Evolutionary conservation across 1,140 invertebrate genomes (phyloP).

Genomic region (Drusus annulatus): DNA sequence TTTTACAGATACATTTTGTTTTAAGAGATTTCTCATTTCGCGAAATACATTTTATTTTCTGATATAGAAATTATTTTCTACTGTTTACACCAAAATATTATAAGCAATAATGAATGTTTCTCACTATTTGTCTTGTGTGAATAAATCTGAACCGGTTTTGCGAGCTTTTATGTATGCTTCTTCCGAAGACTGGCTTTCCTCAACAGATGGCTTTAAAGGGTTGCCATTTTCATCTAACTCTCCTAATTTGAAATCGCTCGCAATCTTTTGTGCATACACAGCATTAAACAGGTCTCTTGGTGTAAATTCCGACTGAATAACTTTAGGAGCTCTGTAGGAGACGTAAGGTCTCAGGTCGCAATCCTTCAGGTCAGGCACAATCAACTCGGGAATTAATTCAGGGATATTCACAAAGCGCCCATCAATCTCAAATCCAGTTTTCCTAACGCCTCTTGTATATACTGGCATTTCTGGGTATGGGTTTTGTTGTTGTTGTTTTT

Average conservation of each 20-base stretch:
- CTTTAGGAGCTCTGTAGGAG: conserved; percentile 84
- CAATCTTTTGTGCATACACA: conserved; percentile 87
- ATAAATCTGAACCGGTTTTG: conserved; percentile 86
- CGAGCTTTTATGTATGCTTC: conserved; percentile 79
- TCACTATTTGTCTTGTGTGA: conserved; percentile 60
- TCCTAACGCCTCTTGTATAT: conserved; percentile 78
- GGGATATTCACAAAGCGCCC: conserved; percentile 78
- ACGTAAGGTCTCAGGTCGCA: conserved; percentile 94
- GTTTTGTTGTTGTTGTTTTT: conserved; percentile 72
- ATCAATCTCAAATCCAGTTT: conserved; percentile 71
- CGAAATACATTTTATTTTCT: too few species aligned
- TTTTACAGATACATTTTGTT: too few species aligned
- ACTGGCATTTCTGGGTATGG: conserved; percentile 76
- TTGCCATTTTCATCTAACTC: conserved; percentile 80
- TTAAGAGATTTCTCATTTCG: too few species aligned
- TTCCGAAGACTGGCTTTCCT: conserved; percentile 81
- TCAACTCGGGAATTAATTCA: conserved; percentile 94
- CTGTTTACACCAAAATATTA: too few species aligned
- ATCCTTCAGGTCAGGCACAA: conserved; percentile 90
- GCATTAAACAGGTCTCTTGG: conserved; percentile 88
- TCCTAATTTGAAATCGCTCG: conserved; percentile 81
- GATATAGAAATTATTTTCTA: too few species aligned
- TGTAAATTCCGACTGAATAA: conserved; percentile 86
- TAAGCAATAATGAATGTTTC: too few species aligned
- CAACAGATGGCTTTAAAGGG: conserved; percentile 79